Conservation (phyloP, 2,113 vertebrate genomes). For the Crotalus helleri region DNA sequence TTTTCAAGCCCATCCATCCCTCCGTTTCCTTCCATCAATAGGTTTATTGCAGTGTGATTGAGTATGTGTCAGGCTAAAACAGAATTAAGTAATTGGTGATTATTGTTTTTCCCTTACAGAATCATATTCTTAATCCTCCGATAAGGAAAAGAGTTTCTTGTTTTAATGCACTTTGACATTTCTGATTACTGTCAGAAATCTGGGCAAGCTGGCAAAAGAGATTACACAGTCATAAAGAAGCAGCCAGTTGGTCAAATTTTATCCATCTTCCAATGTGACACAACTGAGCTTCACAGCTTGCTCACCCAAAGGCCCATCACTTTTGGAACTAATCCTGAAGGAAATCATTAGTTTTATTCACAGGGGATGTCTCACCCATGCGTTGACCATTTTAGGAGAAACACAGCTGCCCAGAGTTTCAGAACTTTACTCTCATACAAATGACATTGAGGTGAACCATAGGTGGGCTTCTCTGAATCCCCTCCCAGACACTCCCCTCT, state of each 20-base stretch:
- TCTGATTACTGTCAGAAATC: not conserved
- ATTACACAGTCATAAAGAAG: not conserved
- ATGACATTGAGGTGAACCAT: not conserved
- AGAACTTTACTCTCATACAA: not conserved
- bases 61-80: not conserved
- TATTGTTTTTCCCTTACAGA: not conserved
- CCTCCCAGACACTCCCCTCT: not conserved
- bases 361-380: not conserved
- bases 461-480: not conserved
- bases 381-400: not conserved
- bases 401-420: not conserved
- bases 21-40: not conserved
- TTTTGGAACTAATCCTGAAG: not conserved
- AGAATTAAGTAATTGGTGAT: not conserved
- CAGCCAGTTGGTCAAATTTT: not conserved
- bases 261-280: not conserved
- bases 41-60: not conserved
- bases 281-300: not conserved
- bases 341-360: not conserved
- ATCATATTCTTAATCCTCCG: not conserved
- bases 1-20: not conserved
- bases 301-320: not conserved
- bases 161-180: not conserved
- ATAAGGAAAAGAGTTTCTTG: not conserved
- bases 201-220: not conserved